Base-by-base conservation (phyloP, 1,140 invertebrate genomes). In the Cyphomyrmex costatus region DNA sequence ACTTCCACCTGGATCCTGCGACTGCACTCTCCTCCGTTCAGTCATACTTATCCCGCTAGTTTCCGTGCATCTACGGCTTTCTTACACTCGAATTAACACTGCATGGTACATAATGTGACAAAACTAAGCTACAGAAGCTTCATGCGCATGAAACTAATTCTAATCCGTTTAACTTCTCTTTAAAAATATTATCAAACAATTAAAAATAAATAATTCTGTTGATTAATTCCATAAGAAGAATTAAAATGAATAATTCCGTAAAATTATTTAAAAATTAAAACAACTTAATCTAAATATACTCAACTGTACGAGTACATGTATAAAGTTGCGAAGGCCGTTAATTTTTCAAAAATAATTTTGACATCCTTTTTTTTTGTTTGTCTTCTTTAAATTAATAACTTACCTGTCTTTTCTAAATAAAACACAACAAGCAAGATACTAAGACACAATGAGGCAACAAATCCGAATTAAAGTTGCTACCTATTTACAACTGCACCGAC, bases 401-500 rank as follows among this genome's bases (percentile, higher is more conserved):
- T 8, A 36, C 3, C 30, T 8, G 6, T 1, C 10, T 70, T 42
- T 82, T 53, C n/a, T 58, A 21, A 16, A n/a, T 21, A 70, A 70
- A 10, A 3, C 46, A 30, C 49, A 61, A 77, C 30, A 33, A 56
- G 24, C 14, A 46, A 73, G 53, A 21, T 24, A 33, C 33, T 49
- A 42, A 27, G 68, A 33, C 19, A 73, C 51, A 82, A 82, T 73
- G 24, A 58, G 24, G 24, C 66, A 60, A 73, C 42, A 73, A 82
- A 70, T 56, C 56, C n/a, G 46, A 74, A 77, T 77, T 51, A 84
- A 84, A 84, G 82, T 89, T 89, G 49, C 73, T 86, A 77, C 71
- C 61, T 89, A 86, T 86, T 89, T 89, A 86, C 66, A 30, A 73
- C 33, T 66, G 70, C 70, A 63, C 19, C 66, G 42, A 73, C 33